phyloP scores from a whole-genome alignment of 2,797 vertebrate species.

The Enoplosus armatus region DNA sequence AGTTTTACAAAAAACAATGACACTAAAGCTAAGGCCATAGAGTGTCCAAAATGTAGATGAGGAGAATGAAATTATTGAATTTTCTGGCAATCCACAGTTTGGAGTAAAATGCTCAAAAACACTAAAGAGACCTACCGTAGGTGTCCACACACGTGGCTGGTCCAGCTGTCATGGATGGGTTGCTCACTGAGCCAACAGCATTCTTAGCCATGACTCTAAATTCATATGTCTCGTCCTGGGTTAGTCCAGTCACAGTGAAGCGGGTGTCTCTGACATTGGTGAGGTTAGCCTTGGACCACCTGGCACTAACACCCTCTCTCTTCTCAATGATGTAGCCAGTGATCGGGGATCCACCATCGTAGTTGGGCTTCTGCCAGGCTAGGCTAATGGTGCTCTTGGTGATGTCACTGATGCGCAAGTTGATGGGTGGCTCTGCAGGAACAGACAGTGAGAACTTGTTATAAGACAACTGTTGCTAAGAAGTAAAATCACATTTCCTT shows the following conservation, averaged over 20 bases:
- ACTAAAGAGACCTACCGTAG: conserved; percentile 86
- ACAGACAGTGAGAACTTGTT: not conserved
- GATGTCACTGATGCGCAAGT: conserved; percentile 93
- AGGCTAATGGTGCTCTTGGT: conserved; percentile 94
- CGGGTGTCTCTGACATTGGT: conserved; percentile 93
- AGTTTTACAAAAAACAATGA: not conserved
- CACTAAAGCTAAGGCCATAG: not conserved
- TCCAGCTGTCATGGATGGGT: conserved; percentile 92
- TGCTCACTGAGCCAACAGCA: conserved; percentile 96
- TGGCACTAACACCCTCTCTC: conserved; percentile 88
- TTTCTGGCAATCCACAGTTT: not conserved
- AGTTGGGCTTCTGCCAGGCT: conserved; percentile 93
- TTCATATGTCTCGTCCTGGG: conserved; percentile 93
- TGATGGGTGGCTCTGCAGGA: conserved; percentile 91
- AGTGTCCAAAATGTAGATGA: not conserved
- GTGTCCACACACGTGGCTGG: conserved; percentile 95
- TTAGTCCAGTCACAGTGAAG: conserved; percentile 92
- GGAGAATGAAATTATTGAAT: not conserved
- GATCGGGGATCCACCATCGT: conserved; percentile 94
- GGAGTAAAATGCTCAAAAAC: not conserved
- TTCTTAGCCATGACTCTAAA: conserved; percentile 96
- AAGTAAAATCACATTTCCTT: not conserved
- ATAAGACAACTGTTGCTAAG: not conserved
- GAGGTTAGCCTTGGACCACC: conserved; percentile 94
- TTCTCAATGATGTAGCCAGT: conserved; percentile 95